Evolutionary conservation across 1,140 invertebrate genomes (phyloP), one percentile per base, ranked within the genome.

Genomic region (Chelonus insularis): DNA sequence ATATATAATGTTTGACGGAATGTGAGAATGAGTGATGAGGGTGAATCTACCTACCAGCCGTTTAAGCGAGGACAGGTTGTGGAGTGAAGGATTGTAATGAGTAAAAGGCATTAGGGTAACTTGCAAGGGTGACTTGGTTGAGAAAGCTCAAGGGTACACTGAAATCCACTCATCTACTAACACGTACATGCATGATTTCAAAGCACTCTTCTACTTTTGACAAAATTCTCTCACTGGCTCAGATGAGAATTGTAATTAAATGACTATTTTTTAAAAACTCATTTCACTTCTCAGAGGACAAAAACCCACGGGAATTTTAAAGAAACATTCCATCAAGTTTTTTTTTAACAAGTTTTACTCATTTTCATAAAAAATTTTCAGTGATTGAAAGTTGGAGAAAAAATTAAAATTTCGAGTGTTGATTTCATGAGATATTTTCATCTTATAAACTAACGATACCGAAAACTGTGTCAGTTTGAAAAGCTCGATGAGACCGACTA

Each of bases 1-100:
- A 57, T 43, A 64, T 65, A 68, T 67, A 64, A 43, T 62, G 64
- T 72, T 71, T 72, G 69, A 72, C 71, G 65, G 65, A n/a, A 72
- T 69, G 66, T 67, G 41, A 56, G 43, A 37, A 54, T 47, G 60
- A 43, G 16, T 58, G 47, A 50, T 29, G 23, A 23, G 21, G 21
- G 21, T n/a, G 21, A 50, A 12, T 11, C 21, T 18, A 29, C n/a
- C 14, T 7, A n/a, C 8, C 11, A n/a, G 36, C 32, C 6, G 20
- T 8, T 9, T 45, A n/a, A 12, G 18, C 29, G 12, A 43, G 56
- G 29, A 34, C 16, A 34, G n/a, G 9, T n/a, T 20, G 45, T n/a
- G 18, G 57, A 58, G 45, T 47, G 29, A 50, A 36, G 34, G 32
- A 58, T 48, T 32, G 45, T 34, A 48, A 58, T 47, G 8, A 16